Evolutionary conservation across 2,113 vertebrate genomes (phyloP), one percentile per base, ranked within the genome.

Genomic region (Clupea harengus): DNA sequence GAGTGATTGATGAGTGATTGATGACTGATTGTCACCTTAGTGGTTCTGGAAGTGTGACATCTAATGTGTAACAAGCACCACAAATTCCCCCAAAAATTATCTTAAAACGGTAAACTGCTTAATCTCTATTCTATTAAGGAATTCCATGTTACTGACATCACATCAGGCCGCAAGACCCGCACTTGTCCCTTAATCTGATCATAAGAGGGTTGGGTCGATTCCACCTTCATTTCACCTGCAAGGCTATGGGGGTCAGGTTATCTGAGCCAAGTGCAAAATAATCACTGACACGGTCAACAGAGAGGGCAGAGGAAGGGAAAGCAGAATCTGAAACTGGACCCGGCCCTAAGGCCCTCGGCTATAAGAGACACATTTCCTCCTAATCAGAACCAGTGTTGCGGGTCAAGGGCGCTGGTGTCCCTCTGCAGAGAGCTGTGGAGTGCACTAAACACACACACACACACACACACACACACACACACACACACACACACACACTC

Each of bases 321-420:
- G 85, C 85, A 72, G 57, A 81, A 15, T 22, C 57, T 83, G 86
- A 50, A 86, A 84, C 44, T 1, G 44, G 82, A 87, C 49, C 82
- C n/a, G 47, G 3, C 2, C 75, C 45, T 81, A 83, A 67, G 80
- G 46, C 57, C 39, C 50, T 32, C 25, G 20, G 32, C 84, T 60
- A 87, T 82, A 81, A 81, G 54, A 81, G 64, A 90, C 82, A 82
- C 46, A 86, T 85, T 57, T 85, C 45, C 45, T 18, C 60, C 67
- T 87, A 89, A 89, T 86, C 83, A 86, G 82, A 87, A 83, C 84
- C 84, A 75, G 67, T 44, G 11, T 60, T 18, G 32, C 72, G 86
- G 86, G 83, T 89, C 81, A 89, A 46, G 22, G 72, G 82, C 83
- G 84, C 84, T 52, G 25, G 44, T 2, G 45, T 25, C 75, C 84